Evolutionary conservation across 2,888 invertebrate genomes (phyloP).

Genomic region (Nycteola revayana): DNA sequence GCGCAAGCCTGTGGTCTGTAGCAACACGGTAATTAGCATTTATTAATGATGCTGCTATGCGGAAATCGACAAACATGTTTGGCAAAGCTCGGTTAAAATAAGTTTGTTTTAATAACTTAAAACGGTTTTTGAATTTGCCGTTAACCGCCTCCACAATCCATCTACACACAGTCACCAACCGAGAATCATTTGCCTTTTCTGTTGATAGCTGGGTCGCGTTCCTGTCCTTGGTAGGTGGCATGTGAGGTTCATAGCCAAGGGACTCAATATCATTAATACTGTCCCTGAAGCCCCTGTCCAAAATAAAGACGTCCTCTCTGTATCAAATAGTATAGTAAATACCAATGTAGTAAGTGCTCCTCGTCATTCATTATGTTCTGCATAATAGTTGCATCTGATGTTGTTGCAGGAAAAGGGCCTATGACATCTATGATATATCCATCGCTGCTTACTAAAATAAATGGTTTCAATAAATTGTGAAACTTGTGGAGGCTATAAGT

Average conservation of each 20-base stretch:
- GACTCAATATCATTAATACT: not conserved
- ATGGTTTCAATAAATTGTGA: constrained; percentile 5
- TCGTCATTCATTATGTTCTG: constrained; percentile 1
- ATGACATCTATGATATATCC: constrained; percentile 7
- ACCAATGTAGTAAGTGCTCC: constrained; percentile 3
- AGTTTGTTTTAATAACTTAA: constrained; percentile 6
- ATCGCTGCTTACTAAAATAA: constrained; percentile 4
- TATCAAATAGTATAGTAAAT: too few relatives aligned
- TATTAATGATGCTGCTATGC: constrained; percentile 5
- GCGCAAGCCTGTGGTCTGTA: constrained; percentile 1
- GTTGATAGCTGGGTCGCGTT: not conserved
- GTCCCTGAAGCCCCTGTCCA: constrained; percentile 2
- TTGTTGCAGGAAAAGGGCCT: constrained; percentile 5
- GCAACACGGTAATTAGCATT: constrained; percentile 2
- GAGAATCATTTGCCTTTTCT: constrained; percentile 2
- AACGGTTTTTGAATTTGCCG: constrained; percentile 6
- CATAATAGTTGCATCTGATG: constrained; percentile 6
- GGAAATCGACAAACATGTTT: constrained; percentile 8
- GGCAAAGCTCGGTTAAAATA: constrained; percentile 8
- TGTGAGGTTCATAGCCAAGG: constrained; percentile 1
- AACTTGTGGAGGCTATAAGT: constrained; percentile 9
- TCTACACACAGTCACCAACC: constrained; percentile 7
- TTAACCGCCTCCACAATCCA: constrained; percentile 12
- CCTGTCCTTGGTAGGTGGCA: not conserved
- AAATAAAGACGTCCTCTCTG: constrained; percentile 1